These are phyloP conservation scores for Glandiceps talaboti DNA, from an alignment of 53 echinoderm and acorn worm species.

Conservation along the genomic window DNA sequence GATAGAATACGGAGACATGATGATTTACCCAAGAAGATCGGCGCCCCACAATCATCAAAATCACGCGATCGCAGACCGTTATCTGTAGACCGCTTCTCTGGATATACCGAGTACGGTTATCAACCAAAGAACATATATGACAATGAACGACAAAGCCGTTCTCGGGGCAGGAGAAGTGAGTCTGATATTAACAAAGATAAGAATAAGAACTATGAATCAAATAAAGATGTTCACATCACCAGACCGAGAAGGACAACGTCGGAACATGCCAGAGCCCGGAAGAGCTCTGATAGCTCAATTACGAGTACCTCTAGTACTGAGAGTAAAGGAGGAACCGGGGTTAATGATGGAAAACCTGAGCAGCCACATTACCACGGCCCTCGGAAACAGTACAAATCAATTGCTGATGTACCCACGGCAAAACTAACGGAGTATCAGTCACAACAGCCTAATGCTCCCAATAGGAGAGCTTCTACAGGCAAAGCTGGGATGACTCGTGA, in stretches of 20 bases:
- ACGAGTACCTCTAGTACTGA: not conserved
- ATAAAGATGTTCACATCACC: not conserved
- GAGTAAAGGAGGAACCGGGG: not conserved
- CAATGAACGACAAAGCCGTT: not conserved
- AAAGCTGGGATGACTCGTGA: not conserved
- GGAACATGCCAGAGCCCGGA: too few relatives aligned
- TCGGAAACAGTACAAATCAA: not conserved
- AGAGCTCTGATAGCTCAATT: not conserved
- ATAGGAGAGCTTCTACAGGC: not conserved
- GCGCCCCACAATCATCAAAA: too few relatives aligned
- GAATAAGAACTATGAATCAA: not conserved
- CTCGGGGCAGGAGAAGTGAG: not conserved
- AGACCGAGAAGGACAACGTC: too few relatives aligned
- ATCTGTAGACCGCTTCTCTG: not conserved
- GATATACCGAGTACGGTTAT: not conserved
- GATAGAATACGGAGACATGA: too few relatives aligned
- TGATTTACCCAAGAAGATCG: too few relatives aligned
- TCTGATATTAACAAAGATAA: not conserved
- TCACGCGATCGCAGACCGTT: not conserved
- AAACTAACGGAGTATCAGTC: not conserved
- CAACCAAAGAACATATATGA: not conserved
- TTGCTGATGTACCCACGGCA: not conserved
- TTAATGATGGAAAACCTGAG: not conserved
- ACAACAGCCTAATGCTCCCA: not conserved
- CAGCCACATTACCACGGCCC: not conserved